These are phyloP conservation scores for Caenorhabditis sp. DNA, from an alignment of 2,888 invertebrate genomes.

Conservation along the genomic window DNA sequence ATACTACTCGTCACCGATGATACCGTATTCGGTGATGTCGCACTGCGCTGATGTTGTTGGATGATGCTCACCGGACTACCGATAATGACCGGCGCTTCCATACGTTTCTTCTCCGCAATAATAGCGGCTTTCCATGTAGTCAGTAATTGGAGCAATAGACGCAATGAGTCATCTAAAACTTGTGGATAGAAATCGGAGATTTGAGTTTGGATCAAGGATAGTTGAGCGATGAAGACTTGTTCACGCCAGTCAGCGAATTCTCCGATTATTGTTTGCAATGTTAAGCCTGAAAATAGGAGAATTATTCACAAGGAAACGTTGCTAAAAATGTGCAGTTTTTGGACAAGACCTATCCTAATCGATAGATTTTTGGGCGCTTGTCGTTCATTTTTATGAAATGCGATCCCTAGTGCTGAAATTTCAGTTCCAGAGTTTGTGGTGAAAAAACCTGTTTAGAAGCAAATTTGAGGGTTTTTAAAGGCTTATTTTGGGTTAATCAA, in stretches of 20 bases:
- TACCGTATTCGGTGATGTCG: neutral
- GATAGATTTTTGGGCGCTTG: too few species aligned
- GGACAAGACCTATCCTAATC: too few species aligned
- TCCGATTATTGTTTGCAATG: constrained; percentile 85
- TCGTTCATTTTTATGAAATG: too few species aligned
- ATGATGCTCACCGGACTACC: neutral
- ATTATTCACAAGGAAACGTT: too few species aligned
- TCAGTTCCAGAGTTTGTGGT: too few species aligned
- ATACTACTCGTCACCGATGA: constrained; percentile 3
- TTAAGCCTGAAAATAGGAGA: constrained; percentile 31
- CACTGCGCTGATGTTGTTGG: neutral
- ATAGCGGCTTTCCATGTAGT: constrained; percentile 88
- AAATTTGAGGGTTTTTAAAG: too few species aligned
- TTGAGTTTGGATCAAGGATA: constrained; percentile 60
- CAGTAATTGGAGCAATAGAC: constrained; percentile 88
- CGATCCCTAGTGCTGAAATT: too few species aligned
- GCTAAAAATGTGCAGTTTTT: too few species aligned
- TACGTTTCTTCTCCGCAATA: constrained; percentile 41
- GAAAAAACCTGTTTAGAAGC: too few species aligned
- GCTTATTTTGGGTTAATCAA: too few species aligned
- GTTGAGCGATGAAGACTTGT: constrained; percentile 81
- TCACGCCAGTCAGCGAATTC: constrained; percentile 98
- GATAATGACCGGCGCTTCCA: constrained; percentile 3
- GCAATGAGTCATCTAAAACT: constrained; percentile 88
- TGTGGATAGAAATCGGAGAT: constrained; percentile 83